A percentile compares a stretch with the other conserved stretches of the same genome.
Evolutionary conservation across 2,888 invertebrate genomes (phyloP).

Genomic region (Laothoe populi): DNA sequence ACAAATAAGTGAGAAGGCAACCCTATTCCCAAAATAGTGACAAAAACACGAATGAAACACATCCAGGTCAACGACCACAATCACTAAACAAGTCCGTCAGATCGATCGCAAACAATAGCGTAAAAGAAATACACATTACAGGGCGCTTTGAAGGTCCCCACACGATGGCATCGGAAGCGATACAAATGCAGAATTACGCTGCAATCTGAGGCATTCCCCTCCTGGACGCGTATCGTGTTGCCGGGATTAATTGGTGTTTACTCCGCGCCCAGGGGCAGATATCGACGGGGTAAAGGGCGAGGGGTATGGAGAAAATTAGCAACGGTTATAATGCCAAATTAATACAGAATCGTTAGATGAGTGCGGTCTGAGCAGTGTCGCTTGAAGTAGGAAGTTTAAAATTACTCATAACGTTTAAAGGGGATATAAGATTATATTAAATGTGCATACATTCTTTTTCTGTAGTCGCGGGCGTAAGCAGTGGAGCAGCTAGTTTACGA

Average conservation of each 20-base stretch:
- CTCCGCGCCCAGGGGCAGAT: constrained; percentile 67
- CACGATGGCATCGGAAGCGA: constrained; percentile 64
- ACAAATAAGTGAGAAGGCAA: neutral
- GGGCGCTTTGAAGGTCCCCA: constrained; percentile 33
- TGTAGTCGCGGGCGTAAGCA: too few relatives aligned
- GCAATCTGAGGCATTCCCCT: constrained; percentile 59
- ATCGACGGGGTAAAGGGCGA: constrained; percentile 52
- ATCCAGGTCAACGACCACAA: neutral
- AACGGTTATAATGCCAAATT: constrained; percentile 73
- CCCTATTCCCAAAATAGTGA: neutral
- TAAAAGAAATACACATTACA: constrained; percentile 64
- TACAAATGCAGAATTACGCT: constrained; percentile 81
- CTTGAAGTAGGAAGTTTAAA: neutral
- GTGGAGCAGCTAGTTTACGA: too few relatives aligned
- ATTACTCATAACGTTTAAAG: neutral
- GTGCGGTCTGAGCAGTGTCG: constrained; percentile 27
- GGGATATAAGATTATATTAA: neutral
- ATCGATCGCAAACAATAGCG: constrained; percentile 65
- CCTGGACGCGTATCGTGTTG: constrained; percentile 72
- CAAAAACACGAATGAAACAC: neutral
- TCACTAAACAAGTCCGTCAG: constrained; percentile 43
- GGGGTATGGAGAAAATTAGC: constrained; percentile 73
- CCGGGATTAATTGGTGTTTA: constrained; percentile 82
- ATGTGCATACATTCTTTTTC: too few relatives aligned
- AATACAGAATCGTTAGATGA: constrained; percentile 53